Conservation (phyloP, 2,888 invertebrate genomes). For the Unio delphinus region DNA sequence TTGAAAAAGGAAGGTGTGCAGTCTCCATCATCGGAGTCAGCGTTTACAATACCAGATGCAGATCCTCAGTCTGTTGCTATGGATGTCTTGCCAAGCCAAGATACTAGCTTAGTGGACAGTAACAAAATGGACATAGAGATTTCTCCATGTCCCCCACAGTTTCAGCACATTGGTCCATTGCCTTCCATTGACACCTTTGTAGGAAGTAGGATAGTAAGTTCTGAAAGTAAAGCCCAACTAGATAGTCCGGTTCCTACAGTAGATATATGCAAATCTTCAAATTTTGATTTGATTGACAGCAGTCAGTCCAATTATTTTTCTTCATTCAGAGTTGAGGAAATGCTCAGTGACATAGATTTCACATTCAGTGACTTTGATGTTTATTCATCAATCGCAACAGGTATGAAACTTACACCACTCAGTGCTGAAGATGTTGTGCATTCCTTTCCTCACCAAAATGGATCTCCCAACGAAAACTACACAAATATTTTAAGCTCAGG, state of each 20-base stretch:
- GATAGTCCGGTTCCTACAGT: constrained; percentile 13
- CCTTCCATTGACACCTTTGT: constrained; percentile 51
- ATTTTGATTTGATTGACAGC: constrained; percentile 23
- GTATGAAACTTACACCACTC: constrained; percentile 66
- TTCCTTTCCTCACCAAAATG: constrained; percentile 64
- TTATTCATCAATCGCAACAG: constrained; percentile 62
- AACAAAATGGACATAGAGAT: constrained; percentile 18
- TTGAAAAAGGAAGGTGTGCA: constrained; percentile 76
- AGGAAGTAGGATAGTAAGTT: constrained; percentile 18
- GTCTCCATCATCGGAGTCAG: constrained; percentile 30
- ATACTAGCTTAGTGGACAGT: constrained; percentile 3
- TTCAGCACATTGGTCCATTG: constrained; percentile 26
- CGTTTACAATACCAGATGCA: constrained; percentile 36
- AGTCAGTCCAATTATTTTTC: constrained; percentile 23
- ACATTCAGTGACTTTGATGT: constrained; percentile 75
- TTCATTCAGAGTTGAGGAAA: constrained; percentile 43
- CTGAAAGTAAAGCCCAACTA: constrained; percentile 13
- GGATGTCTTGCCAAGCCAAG: constrained; percentile 38
- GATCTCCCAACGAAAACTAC: constrained; percentile 33
- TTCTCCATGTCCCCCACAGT: constrained; percentile 8
- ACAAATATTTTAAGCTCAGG: constrained; percentile 37
- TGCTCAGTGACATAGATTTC: constrained; percentile 74
- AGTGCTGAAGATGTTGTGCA: constrained; percentile 72
- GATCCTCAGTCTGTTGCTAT: constrained; percentile 41
- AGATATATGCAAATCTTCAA: constrained; percentile 19